Evolutionary conservation across 2,797 vertebrate species (phyloP), one percentile per base, ranked within the genome.

Genomic region (Sebastes trivittatus): DNA sequence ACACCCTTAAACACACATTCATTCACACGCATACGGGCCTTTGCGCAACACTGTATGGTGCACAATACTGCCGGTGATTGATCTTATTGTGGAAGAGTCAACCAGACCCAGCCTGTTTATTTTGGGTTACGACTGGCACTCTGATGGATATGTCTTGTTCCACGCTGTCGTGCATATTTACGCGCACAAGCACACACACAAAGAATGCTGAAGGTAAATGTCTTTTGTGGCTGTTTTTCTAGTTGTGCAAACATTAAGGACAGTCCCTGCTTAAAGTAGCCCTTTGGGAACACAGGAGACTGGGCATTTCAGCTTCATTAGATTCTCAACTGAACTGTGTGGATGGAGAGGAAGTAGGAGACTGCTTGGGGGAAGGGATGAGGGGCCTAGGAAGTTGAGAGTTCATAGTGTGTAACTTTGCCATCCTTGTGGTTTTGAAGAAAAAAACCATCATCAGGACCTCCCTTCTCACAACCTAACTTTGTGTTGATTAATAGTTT

Each of bases 51-150:
- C 59, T 58, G 67, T 54, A 54, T 4, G 58, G 68, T 81, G 64
- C 34, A 64, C 78, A 84, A 25, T 70, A 60, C 46, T 68, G 63
- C 65, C 20, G 18, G 38, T 80, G 78, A 86, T 80, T 83, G 82
- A 84, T 90, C 75, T 63, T 49, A 5, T 27, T 20, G 73, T 66
- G 73, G 55, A 81, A 73, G 81, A 84, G 86, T 90, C 86, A 58
- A 65, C 46, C 78, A 78, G 83, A 86, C 66, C 80, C 42, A 70
- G 42, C 42, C 70, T 87, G 81, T 92, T 91, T 89, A 84, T 83
- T 92, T 85, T 89, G 64, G 84, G 79, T 87, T 88, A 69, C 29
- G 7, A 75, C 78, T 92, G 84, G 90, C 87, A 82, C 75, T 72
- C 77, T 86, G 87, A 92, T 86, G 78, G 85, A 89, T 89, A 56